These are phyloP conservation scores for Proctacanthus coquilletti DNA, from an alignment of 1,140 invertebrate genomes.

Conservation along the genomic window DNA sequence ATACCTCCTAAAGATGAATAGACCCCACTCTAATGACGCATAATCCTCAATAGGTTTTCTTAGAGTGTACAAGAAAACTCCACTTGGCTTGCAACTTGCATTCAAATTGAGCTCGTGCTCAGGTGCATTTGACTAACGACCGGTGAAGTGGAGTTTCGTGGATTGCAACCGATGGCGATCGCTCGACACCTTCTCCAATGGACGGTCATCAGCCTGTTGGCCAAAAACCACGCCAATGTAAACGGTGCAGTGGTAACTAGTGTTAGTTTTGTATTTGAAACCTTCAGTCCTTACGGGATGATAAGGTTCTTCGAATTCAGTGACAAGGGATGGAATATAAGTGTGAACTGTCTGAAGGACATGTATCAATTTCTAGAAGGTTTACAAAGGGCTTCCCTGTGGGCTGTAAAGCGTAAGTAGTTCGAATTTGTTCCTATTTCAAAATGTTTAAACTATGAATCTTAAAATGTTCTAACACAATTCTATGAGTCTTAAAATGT, in stretches of 20 bases:
- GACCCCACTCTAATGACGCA: too few species aligned
- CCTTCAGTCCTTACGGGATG: conserved; percentile 9
- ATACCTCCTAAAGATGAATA: too few species aligned
- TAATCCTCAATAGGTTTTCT: too few species aligned
- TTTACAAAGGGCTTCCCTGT: conserved; percentile 6
- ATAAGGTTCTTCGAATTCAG: conserved; percentile 11
- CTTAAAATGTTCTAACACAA: too few species aligned
- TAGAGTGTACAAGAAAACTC: not conserved
- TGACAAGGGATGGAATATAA: conserved; percentile 12
- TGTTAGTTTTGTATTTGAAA: conserved; percentile 10
- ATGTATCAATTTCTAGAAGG: conserved; percentile 11
- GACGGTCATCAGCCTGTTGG: too few species aligned
- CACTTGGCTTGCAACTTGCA: not conserved
- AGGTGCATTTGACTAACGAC: too few species aligned
- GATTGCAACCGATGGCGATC: too few species aligned
- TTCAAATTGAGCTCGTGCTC: not conserved
- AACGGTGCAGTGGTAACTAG: conserved; percentile 4
- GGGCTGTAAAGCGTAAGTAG: conserved; percentile 10
- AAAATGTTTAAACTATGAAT: too few species aligned
- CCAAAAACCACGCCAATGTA: not conserved
- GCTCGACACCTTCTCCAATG: too few species aligned
- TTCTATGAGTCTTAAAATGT: too few species aligned
- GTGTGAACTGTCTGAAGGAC: conserved; percentile 7
- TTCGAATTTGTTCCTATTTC: not conserved
- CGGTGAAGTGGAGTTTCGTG: too few species aligned